phyloP scores from a whole-genome alignment of 2,797 vertebrate genomes.

The Rhadinocentrus ornatus region DNA sequence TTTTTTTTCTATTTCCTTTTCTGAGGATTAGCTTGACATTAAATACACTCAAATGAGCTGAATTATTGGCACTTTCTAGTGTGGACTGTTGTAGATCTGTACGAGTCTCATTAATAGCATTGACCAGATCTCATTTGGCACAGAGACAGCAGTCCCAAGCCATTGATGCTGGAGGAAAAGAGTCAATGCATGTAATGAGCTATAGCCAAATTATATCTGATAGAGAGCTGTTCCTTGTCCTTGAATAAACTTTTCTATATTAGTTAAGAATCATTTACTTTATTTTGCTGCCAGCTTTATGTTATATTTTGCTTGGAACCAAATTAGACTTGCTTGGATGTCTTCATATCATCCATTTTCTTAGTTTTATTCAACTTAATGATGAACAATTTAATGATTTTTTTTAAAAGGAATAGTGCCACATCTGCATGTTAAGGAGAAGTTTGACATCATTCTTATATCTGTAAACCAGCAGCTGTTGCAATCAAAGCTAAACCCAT shows the following conservation, averaged over 20 bases:
- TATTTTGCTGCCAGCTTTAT: slow-evolving; percentile 59
- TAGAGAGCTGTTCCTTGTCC: slow-evolving; percentile 42
- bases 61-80: slow-evolving; percentile 35
- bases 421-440: too few relatives aligned
- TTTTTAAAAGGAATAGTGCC: too few relatives aligned
- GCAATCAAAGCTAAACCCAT: background rate
- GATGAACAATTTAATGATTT: too few relatives aligned
- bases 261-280: slow-evolving; percentile 63
- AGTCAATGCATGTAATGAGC: slow-evolving; percentile 24
- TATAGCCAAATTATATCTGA: slow-evolving; percentile 30
- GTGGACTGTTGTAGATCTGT: slow-evolving; percentile 11
- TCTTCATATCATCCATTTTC: slow-evolving; percentile 1
- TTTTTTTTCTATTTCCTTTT: slow-evolving; percentile 3
- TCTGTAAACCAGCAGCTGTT: background rate
- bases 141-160: slow-evolving; percentile 14
- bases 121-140: slow-evolving; percentile 30
- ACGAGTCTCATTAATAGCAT: slow-evolving; percentile 40
- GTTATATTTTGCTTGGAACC: slow-evolving; percentile 48
- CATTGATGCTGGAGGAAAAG: slow-evolving; percentile 15
- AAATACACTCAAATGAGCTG: slow-evolving; percentile 25
- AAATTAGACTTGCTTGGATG: slow-evolving; percentile 36
- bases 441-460: background rate
- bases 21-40: background rate
- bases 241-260: slow-evolving; percentile 48
- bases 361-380: too few relatives aligned